Percentiles rank a stretch among this genome's conserved stretches.
Evolutionary conservation across 2,113 vertebrate species (phyloP).

Genomic region (Rynchops niger): DNA sequence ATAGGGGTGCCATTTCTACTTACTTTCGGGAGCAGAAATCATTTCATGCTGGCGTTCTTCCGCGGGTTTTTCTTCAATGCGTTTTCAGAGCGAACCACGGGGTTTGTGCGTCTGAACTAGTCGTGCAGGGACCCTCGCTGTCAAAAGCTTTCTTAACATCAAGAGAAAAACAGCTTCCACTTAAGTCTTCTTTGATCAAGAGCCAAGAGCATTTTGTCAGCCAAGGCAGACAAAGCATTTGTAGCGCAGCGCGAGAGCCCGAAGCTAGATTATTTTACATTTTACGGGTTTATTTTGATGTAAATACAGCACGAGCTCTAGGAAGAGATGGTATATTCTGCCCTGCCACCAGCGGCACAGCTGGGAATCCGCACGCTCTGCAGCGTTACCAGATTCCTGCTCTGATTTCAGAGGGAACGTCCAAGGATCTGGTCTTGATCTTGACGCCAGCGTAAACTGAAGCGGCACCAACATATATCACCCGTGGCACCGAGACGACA

Average conservation of each 20-base stretch:
- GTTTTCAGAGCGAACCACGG: neutral
- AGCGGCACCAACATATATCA: neutral
- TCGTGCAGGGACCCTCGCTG: neutral
- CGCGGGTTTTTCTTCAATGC: neutral
- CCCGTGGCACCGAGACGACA: accelerated
- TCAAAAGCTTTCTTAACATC: conserved; percentile 28
- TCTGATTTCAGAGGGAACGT: neutral
- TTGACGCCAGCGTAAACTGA: neutral
- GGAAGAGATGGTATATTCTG: neutral
- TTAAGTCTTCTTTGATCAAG: conserved; percentile 39
- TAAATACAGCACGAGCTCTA: neutral
- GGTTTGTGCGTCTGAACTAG: neutral
- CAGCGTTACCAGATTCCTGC: neutral
- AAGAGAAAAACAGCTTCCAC: conserved; percentile 29
- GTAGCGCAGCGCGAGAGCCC: neutral
- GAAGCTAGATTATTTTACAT: conserved; percentile 12
- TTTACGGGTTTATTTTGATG: conserved; percentile 5
- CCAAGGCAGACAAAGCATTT: conserved; percentile 26
- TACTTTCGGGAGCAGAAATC: neutral
- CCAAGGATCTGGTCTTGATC: neutral
- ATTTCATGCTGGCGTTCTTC: neutral
- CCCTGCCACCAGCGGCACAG: neutral
- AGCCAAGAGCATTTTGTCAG: conserved; percentile 55
- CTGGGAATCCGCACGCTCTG: neutral
- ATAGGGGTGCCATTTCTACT: accelerated